Percentiles rank a stretch among this genome's conserved stretches.
Conservation (phyloP, 1,140 invertebrate genomes). For the Cotesia glomerata region DNA sequence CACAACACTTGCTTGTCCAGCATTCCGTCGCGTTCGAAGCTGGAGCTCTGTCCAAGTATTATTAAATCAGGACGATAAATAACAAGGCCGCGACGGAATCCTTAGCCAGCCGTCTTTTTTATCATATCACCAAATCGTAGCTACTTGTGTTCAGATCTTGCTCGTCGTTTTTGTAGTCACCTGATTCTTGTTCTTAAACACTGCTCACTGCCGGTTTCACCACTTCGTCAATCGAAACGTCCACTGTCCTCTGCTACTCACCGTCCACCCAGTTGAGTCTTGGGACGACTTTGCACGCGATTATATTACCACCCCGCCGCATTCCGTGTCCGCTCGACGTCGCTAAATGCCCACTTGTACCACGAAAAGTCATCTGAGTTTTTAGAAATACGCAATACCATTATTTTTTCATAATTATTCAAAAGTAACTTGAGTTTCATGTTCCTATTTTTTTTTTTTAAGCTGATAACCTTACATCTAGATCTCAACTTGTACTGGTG, state of each 20-base stretch:
- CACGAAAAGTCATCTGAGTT: not conserved
- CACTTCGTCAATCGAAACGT: too few species aligned
- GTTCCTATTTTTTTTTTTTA: too few species aligned
- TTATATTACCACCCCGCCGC: too few species aligned
- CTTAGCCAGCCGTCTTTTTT: not conserved
- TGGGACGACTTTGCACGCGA: too few species aligned
- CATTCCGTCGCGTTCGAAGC: constrained; percentile 42
- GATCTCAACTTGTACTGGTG: too few species aligned
- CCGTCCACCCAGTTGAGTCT: too few species aligned
- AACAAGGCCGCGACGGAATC: constrained; percentile 33
- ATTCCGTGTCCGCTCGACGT: not conserved
- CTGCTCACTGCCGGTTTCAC: constrained; percentile 1
- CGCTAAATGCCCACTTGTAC: not conserved
- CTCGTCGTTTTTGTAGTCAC: not conserved
- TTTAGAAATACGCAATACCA: not conserved
- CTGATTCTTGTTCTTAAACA: constrained; percentile 8
- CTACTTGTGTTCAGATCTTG: not conserved
- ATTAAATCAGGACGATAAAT: constrained; percentile 60
- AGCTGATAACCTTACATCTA: not conserved
- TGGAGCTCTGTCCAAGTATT: constrained; percentile 47
- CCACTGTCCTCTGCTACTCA: too few species aligned
- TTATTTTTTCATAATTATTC: not conserved
- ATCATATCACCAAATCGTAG: constrained; percentile 1
- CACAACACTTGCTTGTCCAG: not conserved
- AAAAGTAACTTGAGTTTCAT: too few species aligned